phyloP scores from a whole-genome alignment of 2,797 vertebrate genomes.

The Remorina albescens region DNA sequence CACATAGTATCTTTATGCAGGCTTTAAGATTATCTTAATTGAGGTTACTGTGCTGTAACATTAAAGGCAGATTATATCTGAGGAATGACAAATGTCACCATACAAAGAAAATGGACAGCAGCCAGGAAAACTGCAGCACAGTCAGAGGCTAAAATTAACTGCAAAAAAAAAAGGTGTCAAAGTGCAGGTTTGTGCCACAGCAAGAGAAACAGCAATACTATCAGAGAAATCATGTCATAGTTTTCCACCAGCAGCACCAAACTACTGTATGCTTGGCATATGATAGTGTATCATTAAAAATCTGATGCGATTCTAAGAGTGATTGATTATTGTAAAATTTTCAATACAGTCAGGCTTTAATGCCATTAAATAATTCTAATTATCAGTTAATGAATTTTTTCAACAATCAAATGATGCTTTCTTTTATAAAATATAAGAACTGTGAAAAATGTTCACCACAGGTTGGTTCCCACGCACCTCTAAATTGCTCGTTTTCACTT shows the following conservation, averaged over 20 bases:
- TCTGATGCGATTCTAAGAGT: neutral
- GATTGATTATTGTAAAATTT: neutral
- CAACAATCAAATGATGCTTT: neutral
- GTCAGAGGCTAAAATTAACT: constrained; percentile 44
- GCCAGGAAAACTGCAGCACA: constrained; percentile 41
- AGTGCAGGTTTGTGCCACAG: constrained; percentile 8
- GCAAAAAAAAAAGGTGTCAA: constrained; percentile 17
- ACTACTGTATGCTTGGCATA: neutral
- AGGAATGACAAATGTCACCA: constrained; percentile 51
- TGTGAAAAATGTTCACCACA: too few relatives aligned
- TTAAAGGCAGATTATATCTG: constrained; percentile 21
- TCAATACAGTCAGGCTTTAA: neutral
- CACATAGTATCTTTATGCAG: neutral
- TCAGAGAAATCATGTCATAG: neutral
- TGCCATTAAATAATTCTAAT: neutral
- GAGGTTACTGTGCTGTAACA: constrained; percentile 14
- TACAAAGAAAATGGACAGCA: constrained; percentile 37
- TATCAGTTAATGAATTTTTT: neutral
- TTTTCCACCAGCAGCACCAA: neutral
- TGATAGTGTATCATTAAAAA: too few relatives aligned
- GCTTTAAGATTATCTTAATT: constrained; percentile 22
- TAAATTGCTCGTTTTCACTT: neutral
- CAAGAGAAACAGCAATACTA: neutral
- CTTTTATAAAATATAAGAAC: neutral
- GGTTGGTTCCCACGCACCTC: too few relatives aligned